Evolutionary conservation across 1,140 invertebrate genomes (phyloP).

Genomic region (Thalassaphorura encarpata): DNA sequence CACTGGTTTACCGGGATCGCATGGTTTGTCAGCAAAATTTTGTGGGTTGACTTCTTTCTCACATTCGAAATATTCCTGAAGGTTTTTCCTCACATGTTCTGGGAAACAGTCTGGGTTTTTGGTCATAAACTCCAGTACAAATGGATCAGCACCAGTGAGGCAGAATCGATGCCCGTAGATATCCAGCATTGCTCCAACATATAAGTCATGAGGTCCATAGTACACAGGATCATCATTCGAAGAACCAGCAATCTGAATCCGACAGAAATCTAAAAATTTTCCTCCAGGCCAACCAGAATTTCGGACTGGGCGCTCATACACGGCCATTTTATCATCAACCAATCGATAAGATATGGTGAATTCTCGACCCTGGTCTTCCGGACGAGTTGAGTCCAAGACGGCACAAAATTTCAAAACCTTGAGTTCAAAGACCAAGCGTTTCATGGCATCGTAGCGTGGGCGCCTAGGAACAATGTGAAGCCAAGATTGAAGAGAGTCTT

Average conservation of each 20-base stretch:
- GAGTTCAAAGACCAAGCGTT: constrained; percentile 37
- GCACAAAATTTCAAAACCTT: constrained; percentile 43
- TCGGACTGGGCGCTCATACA: constrained; percentile 25
- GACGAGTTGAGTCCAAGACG: constrained; percentile 33
- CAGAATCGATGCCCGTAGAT: constrained; percentile 25
- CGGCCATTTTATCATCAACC: constrained; percentile 26
- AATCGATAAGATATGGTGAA: constrained; percentile 29
- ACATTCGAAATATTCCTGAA: constrained; percentile 23
- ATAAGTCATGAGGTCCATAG: constrained; percentile 23
- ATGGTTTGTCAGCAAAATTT: constrained; percentile 8
- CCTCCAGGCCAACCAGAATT: constrained; percentile 30
- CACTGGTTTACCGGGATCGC: constrained; percentile 20
- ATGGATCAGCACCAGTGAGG: constrained; percentile 17
- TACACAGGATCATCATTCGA: constrained; percentile 29
- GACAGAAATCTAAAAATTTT: constrained; percentile 26
- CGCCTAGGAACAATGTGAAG: constrained; percentile 53
- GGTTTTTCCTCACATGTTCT: constrained; percentile 18
- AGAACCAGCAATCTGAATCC: constrained; percentile 18
- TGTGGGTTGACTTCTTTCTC: constrained; percentile 2
- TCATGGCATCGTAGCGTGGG: constrained; percentile 43
- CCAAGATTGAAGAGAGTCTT: constrained; percentile 61
- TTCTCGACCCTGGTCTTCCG: constrained; percentile 30
- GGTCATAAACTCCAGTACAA: constrained; percentile 24
- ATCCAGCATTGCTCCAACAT: constrained; percentile 23
- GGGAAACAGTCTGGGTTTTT: constrained; percentile 27